Conservation (phyloP, 2,888 invertebrate genomes). For the Mechanitis mazaeus region DNA sequence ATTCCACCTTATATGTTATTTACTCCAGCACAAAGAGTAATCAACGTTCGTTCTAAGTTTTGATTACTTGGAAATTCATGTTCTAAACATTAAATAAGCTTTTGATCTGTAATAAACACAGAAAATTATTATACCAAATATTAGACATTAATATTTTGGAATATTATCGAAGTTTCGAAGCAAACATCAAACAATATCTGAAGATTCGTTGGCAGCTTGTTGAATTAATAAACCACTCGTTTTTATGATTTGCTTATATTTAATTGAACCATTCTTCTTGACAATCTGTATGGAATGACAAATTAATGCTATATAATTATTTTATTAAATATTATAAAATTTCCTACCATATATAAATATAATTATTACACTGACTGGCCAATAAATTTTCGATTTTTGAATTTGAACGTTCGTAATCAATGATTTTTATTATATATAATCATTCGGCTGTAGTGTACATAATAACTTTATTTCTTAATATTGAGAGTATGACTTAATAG, state of each 20-base stretch:
- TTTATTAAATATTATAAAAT: too few relatives aligned
- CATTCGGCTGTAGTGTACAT: too few relatives aligned
- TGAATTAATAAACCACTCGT: conserved; percentile 6
- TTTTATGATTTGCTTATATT: not conserved
- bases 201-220: conserved; percentile 3
- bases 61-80: conserved; percentile 35
- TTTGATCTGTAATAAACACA: conserved; percentile 25
- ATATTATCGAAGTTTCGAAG: conserved; percentile 3
- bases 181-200: conserved; percentile 6
- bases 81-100: conserved; percentile 24
- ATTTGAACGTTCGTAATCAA: too few relatives aligned
- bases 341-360: too few relatives aligned
- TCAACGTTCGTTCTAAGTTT: conserved; percentile 23
- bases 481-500: too few relatives aligned
- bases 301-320: too few relatives aligned
- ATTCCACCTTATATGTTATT: not conserved
- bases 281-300: not conserved
- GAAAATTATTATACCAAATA: not conserved
- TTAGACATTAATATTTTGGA: conserved; percentile 3
- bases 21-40: conserved; percentile 3
- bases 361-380: too few relatives aligned
- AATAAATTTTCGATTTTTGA: too few relatives aligned
- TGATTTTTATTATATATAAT: too few relatives aligned
- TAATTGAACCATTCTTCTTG: conserved; percentile 1
- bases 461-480: too few relatives aligned